Evolutionary conservation across 2,888 invertebrate genomes (phyloP), one percentile per base, ranked within the genome.

Genomic region (Sinopyrophorus schimmeli): DNA sequence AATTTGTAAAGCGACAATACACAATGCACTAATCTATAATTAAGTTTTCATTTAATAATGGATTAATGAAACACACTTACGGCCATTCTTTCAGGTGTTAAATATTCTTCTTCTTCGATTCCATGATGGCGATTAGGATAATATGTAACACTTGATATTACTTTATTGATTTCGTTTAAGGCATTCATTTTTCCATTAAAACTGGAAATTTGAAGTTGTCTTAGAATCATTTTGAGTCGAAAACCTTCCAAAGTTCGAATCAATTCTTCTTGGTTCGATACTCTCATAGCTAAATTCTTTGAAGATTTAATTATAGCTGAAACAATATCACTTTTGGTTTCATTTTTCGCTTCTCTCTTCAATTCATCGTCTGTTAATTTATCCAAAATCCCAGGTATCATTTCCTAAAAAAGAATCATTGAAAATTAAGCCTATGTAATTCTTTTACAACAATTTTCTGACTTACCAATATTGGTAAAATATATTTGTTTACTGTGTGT

Each of bases 181-280:
- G 97, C 97, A 67, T 96, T 96, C 97, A 98, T 98, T 80, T 97
- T 97, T 21, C 97, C 96, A 76, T 96, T 97, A 72, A 97, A 98
- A 40, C 96, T 96, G 14, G 96, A 95, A 72, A 96, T 94, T 80
- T 95, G 93, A 58, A 97, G 76, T 65, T 93, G 84, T 70, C 73
- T 60, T 30, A 97, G 79, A 67, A 97, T 95, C 92, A 97, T 95
- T 79, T 95, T 93, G 61, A 97, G 79, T 63, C 96, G 83, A 80
- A 96, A 93, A 76, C 94, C 92, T 80, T 96, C 96, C 65, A 97
- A 79, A 3, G 72, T 78, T 58, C 84, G 82, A 58, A 86, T 82
- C 61, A 81, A 80, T 65, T 87, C 92, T 64, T 95, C 93, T 68
- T 90, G 89, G 58, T 87, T 84, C 0, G 88, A 86, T 50, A 94